A percentile compares a stretch with the other conserved stretches of the same genome.
Evolutionary conservation across 2,113 vertebrate species (phyloP).

Genomic region (Tretioscincus oriximinensis): DNA sequence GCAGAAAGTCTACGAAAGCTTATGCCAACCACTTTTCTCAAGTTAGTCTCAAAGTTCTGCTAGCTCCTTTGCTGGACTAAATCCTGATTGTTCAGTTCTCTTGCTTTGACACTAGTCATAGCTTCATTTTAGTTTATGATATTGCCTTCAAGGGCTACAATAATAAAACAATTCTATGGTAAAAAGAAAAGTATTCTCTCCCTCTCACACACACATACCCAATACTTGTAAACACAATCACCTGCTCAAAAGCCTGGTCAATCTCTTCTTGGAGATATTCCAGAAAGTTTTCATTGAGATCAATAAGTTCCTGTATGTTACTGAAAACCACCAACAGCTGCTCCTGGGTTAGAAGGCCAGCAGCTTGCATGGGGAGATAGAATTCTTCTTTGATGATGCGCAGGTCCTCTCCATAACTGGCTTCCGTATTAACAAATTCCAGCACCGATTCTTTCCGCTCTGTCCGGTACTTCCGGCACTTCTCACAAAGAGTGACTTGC

Average conservation of each 20-base stretch:
- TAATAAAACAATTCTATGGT: not conserved
- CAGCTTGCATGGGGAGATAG: slow-evolving; percentile 86
- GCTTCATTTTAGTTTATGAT: not conserved
- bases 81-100: not conserved
- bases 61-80: not conserved
- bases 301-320: slow-evolving; percentile 88
- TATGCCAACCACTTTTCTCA: too few species aligned
- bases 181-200: not conserved
- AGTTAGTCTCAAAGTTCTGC: too few species aligned
- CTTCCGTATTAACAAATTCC: slow-evolving; percentile 90
- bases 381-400: slow-evolving; percentile 90
- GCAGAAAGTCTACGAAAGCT: too few species aligned
- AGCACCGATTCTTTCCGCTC: slow-evolving; percentile 89
- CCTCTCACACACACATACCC: not conserved
- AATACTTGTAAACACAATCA: slow-evolving; percentile 39
- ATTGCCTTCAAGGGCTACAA: not conserved
- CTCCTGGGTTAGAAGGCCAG: slow-evolving; percentile 81
- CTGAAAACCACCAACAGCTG: slow-evolving; percentile 85
- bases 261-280: slow-evolving; percentile 88
- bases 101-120: not conserved
- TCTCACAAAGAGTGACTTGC: slow-evolving; percentile 80
- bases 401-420: slow-evolving; percentile 86
- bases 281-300: slow-evolving; percentile 86
- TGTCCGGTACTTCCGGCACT: slow-evolving; percentile 81
- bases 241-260: slow-evolving; percentile 86